Conservation (phyloP, 2,113 vertebrate species). For the Crotalus tigris region DNA sequence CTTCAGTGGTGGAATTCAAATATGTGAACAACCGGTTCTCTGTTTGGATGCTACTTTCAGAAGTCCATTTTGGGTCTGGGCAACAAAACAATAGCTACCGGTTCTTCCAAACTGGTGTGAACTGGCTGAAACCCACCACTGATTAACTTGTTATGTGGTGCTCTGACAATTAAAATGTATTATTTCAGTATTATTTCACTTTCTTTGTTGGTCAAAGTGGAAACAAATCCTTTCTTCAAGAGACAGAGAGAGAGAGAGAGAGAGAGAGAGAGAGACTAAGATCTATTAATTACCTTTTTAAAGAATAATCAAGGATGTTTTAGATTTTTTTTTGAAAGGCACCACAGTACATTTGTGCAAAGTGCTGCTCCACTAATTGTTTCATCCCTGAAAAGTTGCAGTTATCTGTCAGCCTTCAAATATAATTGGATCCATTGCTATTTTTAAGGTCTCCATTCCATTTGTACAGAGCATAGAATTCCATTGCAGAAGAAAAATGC, state of each 20-base stretch:
- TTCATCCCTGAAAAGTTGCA: slow-evolving; percentile 45
- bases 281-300: slow-evolving; percentile 47
- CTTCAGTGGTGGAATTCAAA: too few relatives aligned
- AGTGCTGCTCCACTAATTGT: slow-evolving; percentile 47
- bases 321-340: slow-evolving; percentile 40
- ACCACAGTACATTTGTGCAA: slow-evolving; percentile 31
- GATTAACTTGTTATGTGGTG: neutral
- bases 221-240: slow-evolving; percentile 30
- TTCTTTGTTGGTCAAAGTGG: slow-evolving; percentile 13
- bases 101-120: too few relatives aligned
- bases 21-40: too few relatives aligned
- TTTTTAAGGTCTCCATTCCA: slow-evolving; percentile 54
- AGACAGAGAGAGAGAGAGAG: too few relatives aligned
- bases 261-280: neutral
- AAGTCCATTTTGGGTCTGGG: too few relatives aligned
- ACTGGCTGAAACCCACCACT: too few relatives aligned
- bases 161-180: neutral
- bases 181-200: slow-evolving; percentile 11
- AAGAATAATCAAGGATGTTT: slow-evolving; percentile 6
- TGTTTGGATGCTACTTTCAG: too few relatives aligned
- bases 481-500: slow-evolving; percentile 35
- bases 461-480: slow-evolving; percentile 32
- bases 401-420: slow-evolving; percentile 46
- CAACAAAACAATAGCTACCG: too few relatives aligned
- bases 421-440: slow-evolving; percentile 49